A percentile compares a stretch with the other conserved stretches of the same genome.
Evolutionary conservation across 2,888 invertebrate genomes (phyloP).

Genomic region (Masnerella sp.): DNA sequence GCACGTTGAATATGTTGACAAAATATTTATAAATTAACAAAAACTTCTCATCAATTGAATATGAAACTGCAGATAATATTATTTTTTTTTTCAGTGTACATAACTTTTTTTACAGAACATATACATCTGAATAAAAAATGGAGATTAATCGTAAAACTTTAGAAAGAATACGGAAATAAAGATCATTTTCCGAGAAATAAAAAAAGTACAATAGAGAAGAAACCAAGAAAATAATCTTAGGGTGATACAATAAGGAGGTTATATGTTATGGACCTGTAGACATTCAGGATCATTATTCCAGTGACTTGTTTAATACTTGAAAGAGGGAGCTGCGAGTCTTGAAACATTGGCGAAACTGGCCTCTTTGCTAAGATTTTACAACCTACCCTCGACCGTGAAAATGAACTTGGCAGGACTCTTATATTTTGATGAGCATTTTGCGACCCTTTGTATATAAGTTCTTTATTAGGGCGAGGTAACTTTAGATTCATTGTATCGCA

Average conservation of each 20-base stretch:
- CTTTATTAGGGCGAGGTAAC: no score
- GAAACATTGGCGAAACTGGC: conserved; percentile 49
- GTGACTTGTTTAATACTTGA: conserved; percentile 45
- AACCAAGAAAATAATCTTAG: conserved; percentile 45
- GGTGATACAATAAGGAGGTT: conserved; percentile 51
- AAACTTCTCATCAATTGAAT: no score
- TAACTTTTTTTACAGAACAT: no score
- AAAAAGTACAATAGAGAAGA: conserved; percentile 46
- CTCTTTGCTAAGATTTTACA: conserved; percentile 55
- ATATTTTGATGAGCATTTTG: conserved; percentile 5
- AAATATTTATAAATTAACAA: no score
- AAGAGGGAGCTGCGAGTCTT: conserved; percentile 56
- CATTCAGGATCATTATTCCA: conserved; percentile 57
- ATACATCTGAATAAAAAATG: no score
- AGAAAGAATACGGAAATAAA: no score
- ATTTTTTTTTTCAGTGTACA: no score
- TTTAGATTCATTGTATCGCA: no score
- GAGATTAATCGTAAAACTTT: no score
- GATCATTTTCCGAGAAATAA: no score
- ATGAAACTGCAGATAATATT: no score
- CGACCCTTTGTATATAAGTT: conserved; percentile 24
- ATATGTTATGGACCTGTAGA: conserved; percentile 43
- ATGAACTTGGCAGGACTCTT: conserved; percentile 35
- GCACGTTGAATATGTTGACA: no score
- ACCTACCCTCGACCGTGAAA: conserved; percentile 53